These are phyloP conservation scores for Notoglanidium macrostoma DNA, from an alignment of 2,797 vertebrate genomes.

Conservation along the genomic window DNA sequence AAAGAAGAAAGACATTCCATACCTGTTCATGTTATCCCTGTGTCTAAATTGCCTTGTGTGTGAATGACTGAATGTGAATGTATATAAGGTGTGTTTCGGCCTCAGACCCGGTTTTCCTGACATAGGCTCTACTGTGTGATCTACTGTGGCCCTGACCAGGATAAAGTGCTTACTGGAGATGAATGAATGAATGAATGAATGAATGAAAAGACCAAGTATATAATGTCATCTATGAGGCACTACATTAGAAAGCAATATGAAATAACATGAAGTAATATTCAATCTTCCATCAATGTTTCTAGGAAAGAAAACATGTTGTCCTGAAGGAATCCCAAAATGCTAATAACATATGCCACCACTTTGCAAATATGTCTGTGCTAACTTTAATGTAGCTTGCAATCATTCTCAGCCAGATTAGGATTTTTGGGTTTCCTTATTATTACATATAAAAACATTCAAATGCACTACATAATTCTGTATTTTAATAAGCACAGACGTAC, in stretches of 20 bases:
- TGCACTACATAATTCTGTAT: neutral
- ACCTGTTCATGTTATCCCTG: neutral
- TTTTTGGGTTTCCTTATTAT: neutral
- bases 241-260: neutral
- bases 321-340: neutral
- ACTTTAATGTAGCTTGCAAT: neutral
- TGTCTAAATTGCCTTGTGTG: too few relatives aligned
- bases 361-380: neutral
- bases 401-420: neutral
- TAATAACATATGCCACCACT: neutral
- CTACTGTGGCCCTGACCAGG: neutral
- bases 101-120: neutral
- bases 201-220: neutral
- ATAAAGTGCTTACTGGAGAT: neutral
- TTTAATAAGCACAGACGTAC: conserved; percentile 74
- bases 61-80: neutral
- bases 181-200: neutral
- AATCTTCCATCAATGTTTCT: neutral
- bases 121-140: neutral
- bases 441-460: neutral
- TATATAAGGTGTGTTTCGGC: neutral
- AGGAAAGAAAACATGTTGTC: neutral
- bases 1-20: neutral
- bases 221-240: neutral
- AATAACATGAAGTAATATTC: neutral